A percentile compares a stretch with the other conserved stretches of the same genome.
Evolutionary conservation across 2,113 vertebrate species (phyloP).

Genomic region (Mystacornis crossleyi): DNA sequence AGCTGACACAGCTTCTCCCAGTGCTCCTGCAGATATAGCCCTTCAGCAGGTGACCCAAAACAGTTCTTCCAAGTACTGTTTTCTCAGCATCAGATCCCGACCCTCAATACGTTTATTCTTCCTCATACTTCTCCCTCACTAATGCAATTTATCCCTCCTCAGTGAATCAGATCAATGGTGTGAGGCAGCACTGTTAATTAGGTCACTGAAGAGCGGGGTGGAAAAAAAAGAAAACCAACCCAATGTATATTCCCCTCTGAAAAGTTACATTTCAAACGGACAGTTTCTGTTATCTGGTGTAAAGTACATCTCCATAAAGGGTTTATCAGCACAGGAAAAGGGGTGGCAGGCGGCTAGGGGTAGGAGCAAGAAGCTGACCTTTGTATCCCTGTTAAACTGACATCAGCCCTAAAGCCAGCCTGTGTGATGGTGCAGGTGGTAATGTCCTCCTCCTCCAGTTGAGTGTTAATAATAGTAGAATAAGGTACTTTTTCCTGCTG

Average conservation of each 20-base stretch:
- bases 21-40: neutral
- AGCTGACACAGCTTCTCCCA: neutral
- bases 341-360: neutral
- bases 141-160: neutral
- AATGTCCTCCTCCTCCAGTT: neutral
- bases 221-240: neutral
- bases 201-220: neutral
- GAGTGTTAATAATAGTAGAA: neutral
- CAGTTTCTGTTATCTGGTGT: neutral
- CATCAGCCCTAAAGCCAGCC: neutral
- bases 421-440: neutral
- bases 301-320: neutral
- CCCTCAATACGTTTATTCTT: neutral
- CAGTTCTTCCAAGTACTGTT: neutral
- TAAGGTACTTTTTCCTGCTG: neutral
- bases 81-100: neutral
- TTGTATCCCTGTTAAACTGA: neutral
- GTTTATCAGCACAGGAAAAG: neutral
- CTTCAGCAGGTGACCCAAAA: neutral
- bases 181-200: neutral
- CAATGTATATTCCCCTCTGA: neutral
- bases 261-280: neutral
- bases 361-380: neutral
- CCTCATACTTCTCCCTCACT: neutral
- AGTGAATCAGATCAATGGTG: neutral